Evolutionary conservation across 2,888 invertebrate species (phyloP), one percentile per base, ranked within the genome.

Genomic region (Acrobasis repandana): DNA sequence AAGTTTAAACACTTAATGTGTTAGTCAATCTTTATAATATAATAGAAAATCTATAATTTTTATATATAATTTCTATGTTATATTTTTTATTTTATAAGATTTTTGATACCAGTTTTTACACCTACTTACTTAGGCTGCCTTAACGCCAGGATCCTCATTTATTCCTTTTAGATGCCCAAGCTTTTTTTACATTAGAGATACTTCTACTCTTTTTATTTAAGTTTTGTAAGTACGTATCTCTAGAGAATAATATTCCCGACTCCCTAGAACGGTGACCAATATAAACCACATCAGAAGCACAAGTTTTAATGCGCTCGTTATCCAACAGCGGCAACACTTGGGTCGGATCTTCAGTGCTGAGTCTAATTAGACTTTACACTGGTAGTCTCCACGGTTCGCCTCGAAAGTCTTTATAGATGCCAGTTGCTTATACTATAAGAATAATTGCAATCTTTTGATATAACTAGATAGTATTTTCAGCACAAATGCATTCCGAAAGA

Each of bases 301-400:
- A 57, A 48, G 57, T 57, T 57, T 57, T 57, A 48, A 50, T 58
- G 18, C 18, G 14, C 50, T 58, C 48, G 50, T 58, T 54, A 54
- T 43, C 54, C 38, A 15, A 38, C 18, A 38, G 16, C 14, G 38
- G 54, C 38, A 38, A 38, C 54, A 54, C 38, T 54, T 54, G 54
- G 54, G 14, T n/a, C 54, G 54, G 38, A 54, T 54, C 54, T 54
- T 54, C 54, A 38, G 18, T 18, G 15, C 43, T 11, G 43, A 43
- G n/a, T 54, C 38, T 54, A 54, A 54, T 54, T 38, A 54, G 38
- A 54, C 11, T 43, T 43, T 14, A 38, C 3, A 6, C 38, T 54
- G 38, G 38, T 36, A 15, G 36, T 11, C 16, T 36, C 52, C 8
- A 14, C 20, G 14, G 10, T 43, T 38, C 18, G 18, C n/a, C 33